Percentiles rank a stretch among this genome's conserved stretches.
These are phyloP conservation scores for Naja naja DNA, from an alignment of 2,113 vertebrate genomes.

Conservation along the genomic window DNA sequence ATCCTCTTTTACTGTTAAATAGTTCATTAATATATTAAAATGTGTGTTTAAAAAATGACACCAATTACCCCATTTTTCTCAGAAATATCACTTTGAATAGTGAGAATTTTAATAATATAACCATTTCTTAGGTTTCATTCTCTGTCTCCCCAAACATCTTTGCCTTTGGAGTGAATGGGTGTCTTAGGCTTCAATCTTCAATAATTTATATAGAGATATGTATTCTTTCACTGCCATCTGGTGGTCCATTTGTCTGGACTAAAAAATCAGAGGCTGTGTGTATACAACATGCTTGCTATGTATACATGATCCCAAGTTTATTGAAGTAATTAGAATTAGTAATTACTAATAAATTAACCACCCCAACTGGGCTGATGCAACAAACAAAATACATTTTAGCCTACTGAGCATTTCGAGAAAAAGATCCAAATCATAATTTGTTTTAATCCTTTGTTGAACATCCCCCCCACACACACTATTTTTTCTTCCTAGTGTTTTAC, in stretches of 20 bases:
- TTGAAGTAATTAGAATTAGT: background rate
- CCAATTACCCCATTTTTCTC: background rate
- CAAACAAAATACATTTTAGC: background rate
- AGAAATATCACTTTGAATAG: background rate
- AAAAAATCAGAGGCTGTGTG: background rate
- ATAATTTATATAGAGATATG: fast-evolving
- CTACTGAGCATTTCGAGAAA: background rate
- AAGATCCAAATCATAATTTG: background rate
- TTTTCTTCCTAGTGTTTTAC: background rate
- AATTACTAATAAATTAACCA: background rate
- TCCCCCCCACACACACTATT: no score
- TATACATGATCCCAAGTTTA: background rate
- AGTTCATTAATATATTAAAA: background rate
- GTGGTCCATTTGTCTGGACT: background rate
- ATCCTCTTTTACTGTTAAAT: background rate
- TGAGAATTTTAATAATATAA: background rate
- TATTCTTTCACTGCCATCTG: conserved; percentile 51
- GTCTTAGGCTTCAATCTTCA: background rate
- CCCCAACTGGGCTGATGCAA: background rate
- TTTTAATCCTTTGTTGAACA: background rate
- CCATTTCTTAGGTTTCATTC: background rate
- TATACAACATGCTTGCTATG: background rate
- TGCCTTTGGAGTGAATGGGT: background rate
- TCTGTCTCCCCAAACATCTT: background rate
- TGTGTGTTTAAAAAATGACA: background rate